Base-by-base conservation (phyloP, 2,888 invertebrate species). In the Apotomis turbidana region DNA sequence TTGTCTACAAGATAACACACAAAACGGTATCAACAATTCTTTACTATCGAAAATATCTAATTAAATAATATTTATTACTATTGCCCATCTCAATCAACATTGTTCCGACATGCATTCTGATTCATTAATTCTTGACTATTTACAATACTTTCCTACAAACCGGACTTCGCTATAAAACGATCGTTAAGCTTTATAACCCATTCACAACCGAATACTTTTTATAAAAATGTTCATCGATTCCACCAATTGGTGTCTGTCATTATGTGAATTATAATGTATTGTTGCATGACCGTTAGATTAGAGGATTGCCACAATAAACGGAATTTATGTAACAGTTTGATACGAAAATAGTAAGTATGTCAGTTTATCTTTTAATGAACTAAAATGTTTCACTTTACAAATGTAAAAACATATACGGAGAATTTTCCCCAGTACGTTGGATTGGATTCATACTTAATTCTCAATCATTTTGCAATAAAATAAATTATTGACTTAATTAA, bases 241-340 rank as follows among this genome's bases (percentile, higher is more conserved):
- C 66, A 67, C 52, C 51, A 69, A 73, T 73, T 74, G 71, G 62
- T 64, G 70, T 75, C 72, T 62, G 55, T 74, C 74, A 74, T 74
- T 71, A 74, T 69, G 59, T 66, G 63, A 72, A 67, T 72, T 73
- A 73, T 70, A 72, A 74, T 73, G 72, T 70, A 75, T 76, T 76
- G 78, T 78, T 63, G 58, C 46, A 38, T 63, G 64, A 70, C 74
- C 78, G 78, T 78, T 78, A 76, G 62, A 58, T 27, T 59, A 67
- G 36, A 61, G 63, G n/a, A 70, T 71, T 71, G 69, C 51, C 51
- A 59, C 73, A 74, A 73, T 72, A 74, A 72, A 63, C 66, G 49
- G 58, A 51, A 62, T 55, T 41, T 57, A 62, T 55, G 27, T 52
- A n/a, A 51, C 49, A 66, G 15, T 57, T 13, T 46, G 41, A 57